Base-by-base conservation (phyloP, 2,113 vertebrate species). In the Polyodon spathula region DNA sequence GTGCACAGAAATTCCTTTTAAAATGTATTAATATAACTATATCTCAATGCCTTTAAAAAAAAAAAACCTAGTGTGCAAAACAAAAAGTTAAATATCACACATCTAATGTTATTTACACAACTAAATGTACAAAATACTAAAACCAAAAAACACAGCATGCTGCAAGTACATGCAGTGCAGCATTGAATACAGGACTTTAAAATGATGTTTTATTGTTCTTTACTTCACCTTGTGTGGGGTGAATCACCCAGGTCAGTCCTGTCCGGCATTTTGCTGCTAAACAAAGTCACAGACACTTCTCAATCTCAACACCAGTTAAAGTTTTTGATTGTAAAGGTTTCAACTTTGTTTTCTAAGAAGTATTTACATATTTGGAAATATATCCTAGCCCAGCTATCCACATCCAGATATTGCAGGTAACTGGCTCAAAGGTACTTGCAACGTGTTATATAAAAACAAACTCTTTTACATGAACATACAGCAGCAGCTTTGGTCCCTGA, bases 361-460 rank as follows among this genome's bases (percentile, higher is more conserved):
- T 69, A 72, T 69, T 71, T 74, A 72, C 69, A 74, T 64, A 61
- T n/a, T n/a, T n/a, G n/a, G n/a, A n/a, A n/a, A n/a, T n/a, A n/a
- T n/a, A n/a, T n/a, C n/a, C n/a, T n/a, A n/a, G n/a, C n/a, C n/a
- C n/a, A n/a, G n/a, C n/a, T n/a, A n/a, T n/a, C n/a, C n/a, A n/a
- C n/a, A n/a, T n/a, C n/a, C n/a, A n/a, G n/a, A n/a, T n/a, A n/a
- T n/a, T n/a, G n/a, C n/a, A n/a, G n/a, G n/a, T n/a, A n/a, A n/a
- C n/a, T n/a, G n/a, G n/a, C n/a, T n/a, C n/a, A n/a, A n/a, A n/a
- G n/a, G n/a, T n/a, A n/a, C n/a, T n/a, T n/a, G n/a, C n/a, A n/a
- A n/a, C n/a, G n/a, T n/a, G n/a, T n/a, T n/a, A n/a, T n/a, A n/a
- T n/a, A n/a, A n/a, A n/a, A n/a, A n/a, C n/a, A n/a, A n/a, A n/a